phyloP scores from a whole-genome alignment of 2,888 invertebrate genomes.

The Ceriagrion tenellum region DNA sequence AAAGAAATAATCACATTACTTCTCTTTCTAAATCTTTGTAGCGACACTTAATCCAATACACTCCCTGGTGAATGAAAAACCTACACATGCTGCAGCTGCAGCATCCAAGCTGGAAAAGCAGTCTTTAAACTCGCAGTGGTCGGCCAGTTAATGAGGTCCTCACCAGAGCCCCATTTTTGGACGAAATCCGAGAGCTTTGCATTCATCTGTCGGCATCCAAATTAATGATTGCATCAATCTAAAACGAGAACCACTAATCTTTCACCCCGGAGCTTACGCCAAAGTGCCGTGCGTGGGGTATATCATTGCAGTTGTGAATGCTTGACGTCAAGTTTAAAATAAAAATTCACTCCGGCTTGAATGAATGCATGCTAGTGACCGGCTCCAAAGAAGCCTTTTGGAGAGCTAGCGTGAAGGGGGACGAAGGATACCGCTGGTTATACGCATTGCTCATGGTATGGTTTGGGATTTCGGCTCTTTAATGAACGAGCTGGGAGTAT shows the following conservation, averaged over 20 bases:
- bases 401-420: background rate
- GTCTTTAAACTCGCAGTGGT: no score
- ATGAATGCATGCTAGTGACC: background rate
- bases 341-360: background rate
- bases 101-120: no score
- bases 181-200: no score
- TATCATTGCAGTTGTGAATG: background rate
- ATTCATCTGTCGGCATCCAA: no score
- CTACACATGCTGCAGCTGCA: no score
- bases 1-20: no score
- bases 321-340: background rate
- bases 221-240: background rate
- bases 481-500: conserved; percentile 1
- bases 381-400: background rate
- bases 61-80: no score
- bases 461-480: background rate
- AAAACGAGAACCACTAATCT: background rate
- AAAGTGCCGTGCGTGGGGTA: background rate
- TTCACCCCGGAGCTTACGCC: background rate
- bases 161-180: no score
- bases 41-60: no score
- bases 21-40: no score
- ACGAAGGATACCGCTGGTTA: background rate
- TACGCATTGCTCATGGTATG: background rate
- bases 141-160: no score